Percentiles rank a stretch among this genome's conserved stretches.
These are phyloP conservation scores for Epinephelus lanceolatus DNA, from an alignment of 2,113 vertebrate genomes.

Conservation along the genomic window DNA sequence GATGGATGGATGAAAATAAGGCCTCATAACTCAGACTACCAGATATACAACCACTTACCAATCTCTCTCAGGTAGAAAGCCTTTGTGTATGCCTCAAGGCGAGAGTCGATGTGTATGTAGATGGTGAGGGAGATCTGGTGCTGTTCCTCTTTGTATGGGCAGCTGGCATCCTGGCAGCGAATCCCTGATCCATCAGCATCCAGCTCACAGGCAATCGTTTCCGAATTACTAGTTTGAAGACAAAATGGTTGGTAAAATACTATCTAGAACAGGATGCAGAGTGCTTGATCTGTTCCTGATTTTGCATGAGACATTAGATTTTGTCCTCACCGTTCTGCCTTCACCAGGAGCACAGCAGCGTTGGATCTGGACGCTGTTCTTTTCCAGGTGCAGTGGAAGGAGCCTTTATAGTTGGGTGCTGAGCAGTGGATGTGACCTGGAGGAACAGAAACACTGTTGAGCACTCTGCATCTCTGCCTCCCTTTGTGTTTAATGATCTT, in stretches of 20 bases:
- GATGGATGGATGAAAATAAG: background rate
- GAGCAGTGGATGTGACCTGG: constrained; percentile 78
- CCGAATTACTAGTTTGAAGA: constrained; percentile 58
- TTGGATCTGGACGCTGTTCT: constrained; percentile 23
- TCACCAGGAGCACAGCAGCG: constrained; percentile 66
- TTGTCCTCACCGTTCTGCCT: constrained; percentile 72
- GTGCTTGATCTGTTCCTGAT: background rate
- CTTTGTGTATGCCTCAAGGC: constrained; percentile 76
- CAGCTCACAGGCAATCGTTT: constrained; percentile 69
- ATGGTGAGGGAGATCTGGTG: constrained; percentile 71
- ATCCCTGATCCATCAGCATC: constrained; percentile 65
- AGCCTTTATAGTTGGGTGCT: constrained; percentile 78
- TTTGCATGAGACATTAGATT: no score
- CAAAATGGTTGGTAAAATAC: background rate
- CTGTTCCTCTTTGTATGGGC: constrained; percentile 76
- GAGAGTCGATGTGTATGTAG: constrained; percentile 67
- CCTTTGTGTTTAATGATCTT: background rate
- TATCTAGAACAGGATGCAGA: background rate
- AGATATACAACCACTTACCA: constrained; percentile 59
- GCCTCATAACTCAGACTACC: background rate
- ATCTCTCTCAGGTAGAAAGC: constrained; percentile 82
- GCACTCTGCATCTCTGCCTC: background rate
- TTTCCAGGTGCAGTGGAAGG: constrained; percentile 81
- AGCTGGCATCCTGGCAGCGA: constrained; percentile 67
- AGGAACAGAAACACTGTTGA: constrained; percentile 26